These are phyloP conservation scores for Protomyctophum bolini DNA, from an alignment of 2,113 vertebrate species.

Conservation along the genomic window DNA sequence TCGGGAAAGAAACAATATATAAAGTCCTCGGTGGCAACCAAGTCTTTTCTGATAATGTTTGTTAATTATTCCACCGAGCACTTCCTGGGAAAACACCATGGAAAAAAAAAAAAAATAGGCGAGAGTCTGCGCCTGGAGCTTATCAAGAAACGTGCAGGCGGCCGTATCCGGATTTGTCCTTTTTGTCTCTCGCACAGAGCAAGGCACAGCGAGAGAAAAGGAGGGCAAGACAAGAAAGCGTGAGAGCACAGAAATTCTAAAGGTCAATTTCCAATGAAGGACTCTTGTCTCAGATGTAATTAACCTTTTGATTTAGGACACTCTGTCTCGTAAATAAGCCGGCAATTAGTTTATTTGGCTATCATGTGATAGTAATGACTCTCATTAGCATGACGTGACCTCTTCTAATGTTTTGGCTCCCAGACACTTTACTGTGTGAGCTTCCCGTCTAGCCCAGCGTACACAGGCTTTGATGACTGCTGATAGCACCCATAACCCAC, in stretches of 20 bases:
- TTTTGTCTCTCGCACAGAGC: constrained; percentile 68
- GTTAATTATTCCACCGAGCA: constrained; percentile 96
- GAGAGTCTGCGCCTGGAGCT: constrained; percentile 93
- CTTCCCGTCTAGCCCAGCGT: constrained; percentile 43
- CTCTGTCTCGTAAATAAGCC: constrained; percentile 70
- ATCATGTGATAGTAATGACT: constrained; percentile 81
- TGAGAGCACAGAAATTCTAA: constrained; percentile 60
- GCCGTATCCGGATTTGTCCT: constrained; percentile 84
- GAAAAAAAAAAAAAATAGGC: constrained; percentile 84
- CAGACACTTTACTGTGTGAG: constrained; percentile 51
- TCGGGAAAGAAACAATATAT: constrained; percentile 69
- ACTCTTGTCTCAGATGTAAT: constrained; percentile 80
- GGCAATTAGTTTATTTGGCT: constrained; percentile 79
- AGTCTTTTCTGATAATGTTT: constrained; percentile 96
- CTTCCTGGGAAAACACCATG: constrained; percentile 79
- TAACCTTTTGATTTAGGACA: constrained; percentile 81
- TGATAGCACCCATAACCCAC: constrained; percentile 26
- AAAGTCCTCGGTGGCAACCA: constrained; percentile 80
- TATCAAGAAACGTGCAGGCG: constrained; percentile 88
- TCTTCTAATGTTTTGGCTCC: constrained; percentile 69
- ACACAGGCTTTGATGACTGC: constrained; percentile 45
- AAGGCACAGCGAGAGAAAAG: constrained; percentile 33
- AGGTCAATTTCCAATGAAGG: constrained; percentile 81
- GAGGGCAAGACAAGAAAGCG: constrained; percentile 15
- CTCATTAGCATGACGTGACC: constrained; percentile 80